A percentile compares a stretch with the other conserved stretches of the same genome.
phyloP scores from a whole-genome alignment of 2,888 invertebrate genomes.

The Aplocera efformata region DNA sequence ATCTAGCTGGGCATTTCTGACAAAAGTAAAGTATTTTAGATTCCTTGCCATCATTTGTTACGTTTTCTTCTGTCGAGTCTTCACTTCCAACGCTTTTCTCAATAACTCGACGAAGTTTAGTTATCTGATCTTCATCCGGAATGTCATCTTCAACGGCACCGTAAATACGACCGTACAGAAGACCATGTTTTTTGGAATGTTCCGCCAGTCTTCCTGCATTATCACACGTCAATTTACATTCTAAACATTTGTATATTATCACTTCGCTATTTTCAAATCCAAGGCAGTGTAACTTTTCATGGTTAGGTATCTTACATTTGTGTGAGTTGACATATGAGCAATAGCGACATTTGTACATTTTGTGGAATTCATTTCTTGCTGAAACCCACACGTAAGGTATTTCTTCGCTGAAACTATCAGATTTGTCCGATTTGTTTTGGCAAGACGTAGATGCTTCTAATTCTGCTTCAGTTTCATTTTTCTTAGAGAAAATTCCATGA shows the following conservation, averaged over 20 bases:
- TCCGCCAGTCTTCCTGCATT: constrained; percentile 85
- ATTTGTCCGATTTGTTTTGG: constrained; percentile 41
- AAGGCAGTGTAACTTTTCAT: constrained; percentile 88
- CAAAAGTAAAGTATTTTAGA: constrained; percentile 85
- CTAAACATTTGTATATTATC: constrained; percentile 83
- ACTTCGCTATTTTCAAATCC: constrained; percentile 74
- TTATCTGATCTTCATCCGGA: constrained; percentile 84
- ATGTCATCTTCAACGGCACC: constrained; percentile 84
- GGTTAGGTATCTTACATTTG: constrained; percentile 89
- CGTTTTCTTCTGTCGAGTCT: constrained; percentile 44
- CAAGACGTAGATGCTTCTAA: constrained; percentile 50
- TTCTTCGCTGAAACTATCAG: constrained; percentile 72
- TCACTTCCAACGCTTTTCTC: constrained; percentile 50
- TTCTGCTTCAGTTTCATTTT: constrained; percentile 67
- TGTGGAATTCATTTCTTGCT: constrained; percentile 85
- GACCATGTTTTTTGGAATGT: constrained; percentile 88
- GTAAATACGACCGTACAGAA: constrained; percentile 85
- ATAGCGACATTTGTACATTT: constrained; percentile 91
- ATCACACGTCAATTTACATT: constrained; percentile 90
- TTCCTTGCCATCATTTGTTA: constrained; percentile 43
- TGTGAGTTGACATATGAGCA: constrained; percentile 92
- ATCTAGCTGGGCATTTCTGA: constrained; percentile 91
- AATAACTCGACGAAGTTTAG: constrained; percentile 61
- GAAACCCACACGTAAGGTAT: constrained; percentile 89
- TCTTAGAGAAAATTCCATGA: constrained; percentile 80